Percentiles rank a stretch among this genome's conserved stretches.
Evolutionary conservation across 2,797 vertebrate genomes (phyloP).

Genomic region (Cephalopachus bancanus): DNA sequence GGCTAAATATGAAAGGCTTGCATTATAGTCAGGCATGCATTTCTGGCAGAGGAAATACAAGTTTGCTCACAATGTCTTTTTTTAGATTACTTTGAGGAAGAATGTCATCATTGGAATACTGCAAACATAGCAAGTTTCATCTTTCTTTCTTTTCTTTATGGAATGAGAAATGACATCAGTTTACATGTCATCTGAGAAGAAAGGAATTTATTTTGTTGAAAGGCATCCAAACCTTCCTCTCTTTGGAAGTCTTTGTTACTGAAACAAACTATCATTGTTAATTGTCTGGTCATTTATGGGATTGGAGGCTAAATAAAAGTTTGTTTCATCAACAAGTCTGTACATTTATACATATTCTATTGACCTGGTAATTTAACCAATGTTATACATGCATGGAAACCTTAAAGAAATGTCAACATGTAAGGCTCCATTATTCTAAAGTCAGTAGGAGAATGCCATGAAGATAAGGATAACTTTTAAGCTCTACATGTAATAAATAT

Average conservation of each 20-base stretch:
- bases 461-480: background rate
- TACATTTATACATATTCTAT: constrained; percentile 60
- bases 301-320: constrained; percentile 72
- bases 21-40: constrained; percentile 85
- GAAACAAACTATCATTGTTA: constrained; percentile 88
- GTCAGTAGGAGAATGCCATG: constrained; percentile 24
- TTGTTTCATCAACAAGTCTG: constrained; percentile 70
- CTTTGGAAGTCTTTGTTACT: constrained; percentile 82
- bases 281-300: constrained; percentile 84
- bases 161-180: constrained; percentile 90
- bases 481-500: background rate
- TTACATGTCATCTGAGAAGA: constrained; percentile 87
- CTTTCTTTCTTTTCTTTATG: constrained; percentile 71
- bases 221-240: constrained; percentile 82
- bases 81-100: constrained; percentile 87
- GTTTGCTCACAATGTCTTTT: constrained; percentile 89
- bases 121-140: constrained; percentile 85
- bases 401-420: constrained; percentile 51
- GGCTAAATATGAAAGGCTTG: constrained; percentile 87
- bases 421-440: constrained; percentile 47
- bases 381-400: constrained; percentile 30
- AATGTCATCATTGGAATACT: constrained; percentile 88
- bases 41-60: constrained; percentile 87
- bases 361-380: constrained; percentile 56
- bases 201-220: constrained; percentile 87